Evolutionary conservation across 1,140 invertebrate genomes (phyloP).

Genomic region (Lutraria rhynchaena): DNA sequence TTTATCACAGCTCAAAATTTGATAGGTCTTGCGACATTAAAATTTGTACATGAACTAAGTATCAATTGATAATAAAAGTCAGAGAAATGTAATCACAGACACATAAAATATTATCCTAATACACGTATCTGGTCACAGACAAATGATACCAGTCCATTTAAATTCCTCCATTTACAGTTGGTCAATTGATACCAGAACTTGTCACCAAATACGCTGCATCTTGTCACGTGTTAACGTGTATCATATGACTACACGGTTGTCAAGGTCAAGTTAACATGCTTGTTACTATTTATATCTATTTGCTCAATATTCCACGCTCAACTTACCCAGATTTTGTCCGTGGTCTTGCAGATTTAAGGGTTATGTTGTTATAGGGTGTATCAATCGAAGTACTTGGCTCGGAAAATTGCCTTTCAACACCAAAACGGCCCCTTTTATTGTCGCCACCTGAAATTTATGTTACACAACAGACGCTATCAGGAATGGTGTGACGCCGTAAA

Average conservation of each 20-base stretch:
- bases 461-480: not conserved
- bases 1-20: too few relatives aligned
- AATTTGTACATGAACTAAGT: too few relatives aligned
- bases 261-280: constrained; percentile 63
- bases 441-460: constrained; percentile 27
- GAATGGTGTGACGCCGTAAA: constrained; percentile 28
- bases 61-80: too few relatives aligned
- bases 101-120: too few relatives aligned
- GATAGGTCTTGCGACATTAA: too few relatives aligned
- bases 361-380: too few relatives aligned
- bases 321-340: constrained; percentile 54
- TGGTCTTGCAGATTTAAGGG: not conserved
- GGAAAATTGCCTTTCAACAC: constrained; percentile 19
- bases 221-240: constrained; percentile 47
- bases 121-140: too few relatives aligned
- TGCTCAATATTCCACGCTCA: not conserved
- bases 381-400: constrained; percentile 26
- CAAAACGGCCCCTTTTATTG: not conserved
- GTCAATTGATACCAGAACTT: too few relatives aligned
- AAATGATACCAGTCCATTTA: too few relatives aligned
- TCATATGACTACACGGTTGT: constrained; percentile 51
- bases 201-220: too few relatives aligned
- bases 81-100: too few relatives aligned
- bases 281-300: constrained; percentile 45
- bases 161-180: too few relatives aligned